These are phyloP conservation scores for Andrena cerasifolii DNA, from an alignment of 1,140 invertebrate genomes.

Conservation along the genomic window DNA sequence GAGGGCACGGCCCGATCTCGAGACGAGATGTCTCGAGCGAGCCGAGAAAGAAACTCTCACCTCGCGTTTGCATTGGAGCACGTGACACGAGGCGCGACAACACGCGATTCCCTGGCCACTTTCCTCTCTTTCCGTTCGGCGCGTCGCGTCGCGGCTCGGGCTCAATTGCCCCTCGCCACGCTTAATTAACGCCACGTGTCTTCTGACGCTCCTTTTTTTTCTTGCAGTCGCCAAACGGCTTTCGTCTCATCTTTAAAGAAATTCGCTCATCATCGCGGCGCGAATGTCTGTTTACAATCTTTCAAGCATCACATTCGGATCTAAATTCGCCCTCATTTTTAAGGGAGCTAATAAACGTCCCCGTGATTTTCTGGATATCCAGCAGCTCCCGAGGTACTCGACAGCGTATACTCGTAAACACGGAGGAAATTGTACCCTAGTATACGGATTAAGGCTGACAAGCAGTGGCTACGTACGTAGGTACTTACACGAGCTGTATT, in stretches of 20 bases:
- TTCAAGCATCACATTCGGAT: no score
- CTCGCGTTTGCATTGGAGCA: constrained; percentile 34
- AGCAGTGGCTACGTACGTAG: constrained; percentile 13
- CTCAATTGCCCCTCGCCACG: constrained; percentile 1
- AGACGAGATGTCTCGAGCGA: constrained; percentile 44
- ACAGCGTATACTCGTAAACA: constrained; percentile 10
- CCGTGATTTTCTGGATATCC: neutral
- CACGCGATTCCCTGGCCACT: constrained; percentile 38
- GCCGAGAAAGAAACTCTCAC: constrained; percentile 23
- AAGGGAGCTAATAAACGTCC: no score
- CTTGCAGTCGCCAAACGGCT: neutral
- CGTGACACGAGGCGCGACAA: constrained; percentile 17
- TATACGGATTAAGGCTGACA: constrained; percentile 57
- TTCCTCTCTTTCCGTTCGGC: constrained; percentile 17
- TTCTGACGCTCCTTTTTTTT: neutral
- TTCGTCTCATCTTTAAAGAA: neutral
- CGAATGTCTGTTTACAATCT: no score
- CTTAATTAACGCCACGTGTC: constrained; percentile 45
- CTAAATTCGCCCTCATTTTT: no score
- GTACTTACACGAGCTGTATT: constrained; percentile 40
- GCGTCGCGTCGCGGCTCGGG: neutral
- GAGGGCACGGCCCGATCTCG: constrained; percentile 25
- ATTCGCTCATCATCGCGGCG: no score
- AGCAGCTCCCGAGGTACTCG: no score
- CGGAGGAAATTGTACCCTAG: constrained; percentile 28